These are phyloP conservation scores for Eriocheir sinensis DNA, from an alignment of 1,140 invertebrate species.

Conservation along the genomic window DNA sequence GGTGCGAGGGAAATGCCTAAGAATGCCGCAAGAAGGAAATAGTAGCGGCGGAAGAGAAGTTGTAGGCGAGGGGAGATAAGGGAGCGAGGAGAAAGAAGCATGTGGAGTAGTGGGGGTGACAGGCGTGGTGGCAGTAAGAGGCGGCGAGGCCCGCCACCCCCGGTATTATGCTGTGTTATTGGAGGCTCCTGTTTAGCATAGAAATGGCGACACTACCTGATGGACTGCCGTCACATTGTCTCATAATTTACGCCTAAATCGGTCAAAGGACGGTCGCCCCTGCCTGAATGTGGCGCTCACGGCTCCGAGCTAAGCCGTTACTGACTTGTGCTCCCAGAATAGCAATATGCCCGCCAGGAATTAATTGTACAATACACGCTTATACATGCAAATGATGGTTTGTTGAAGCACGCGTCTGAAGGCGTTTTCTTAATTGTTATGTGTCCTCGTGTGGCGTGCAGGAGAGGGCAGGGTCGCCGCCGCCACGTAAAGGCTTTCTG, in stretches of 20 bases:
- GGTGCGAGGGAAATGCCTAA: conserved; percentile 20
- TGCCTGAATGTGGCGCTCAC: conserved; percentile 72
- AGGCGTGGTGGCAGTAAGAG: conserved; percentile 69
- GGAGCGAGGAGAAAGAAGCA: conserved; percentile 43
- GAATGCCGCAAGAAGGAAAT: conserved; percentile 28
- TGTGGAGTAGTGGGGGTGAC: conserved; percentile 53
- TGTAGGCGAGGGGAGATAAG: background rate
- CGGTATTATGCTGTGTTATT: conserved; percentile 78
- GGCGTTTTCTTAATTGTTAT: conserved; percentile 76
- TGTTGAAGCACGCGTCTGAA: conserved; percentile 73
- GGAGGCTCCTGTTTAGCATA: conserved; percentile 77
- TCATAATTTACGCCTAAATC: conserved; percentile 78
- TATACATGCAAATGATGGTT: conserved; percentile 76
- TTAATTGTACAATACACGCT: conserved; percentile 76
- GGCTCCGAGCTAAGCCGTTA: conserved; percentile 71
- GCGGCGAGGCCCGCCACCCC: conserved; percentile 54
- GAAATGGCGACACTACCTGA: conserved; percentile 76
- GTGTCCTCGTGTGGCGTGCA: conserved; percentile 56
- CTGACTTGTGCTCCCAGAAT: conserved; percentile 75
- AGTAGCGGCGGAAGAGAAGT: background rate
- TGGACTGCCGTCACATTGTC: conserved; percentile 78
- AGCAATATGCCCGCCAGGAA: conserved; percentile 75
- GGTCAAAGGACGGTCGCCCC: conserved; percentile 74
- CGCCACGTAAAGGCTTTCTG: conserved; percentile 16
- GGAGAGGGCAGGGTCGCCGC: background rate